A percentile compares a stretch with the other conserved stretches of the same genome.
Evolutionary conservation across 2,113 vertebrate species (phyloP).

Genomic region (Oceanites oceanicus): DNA sequence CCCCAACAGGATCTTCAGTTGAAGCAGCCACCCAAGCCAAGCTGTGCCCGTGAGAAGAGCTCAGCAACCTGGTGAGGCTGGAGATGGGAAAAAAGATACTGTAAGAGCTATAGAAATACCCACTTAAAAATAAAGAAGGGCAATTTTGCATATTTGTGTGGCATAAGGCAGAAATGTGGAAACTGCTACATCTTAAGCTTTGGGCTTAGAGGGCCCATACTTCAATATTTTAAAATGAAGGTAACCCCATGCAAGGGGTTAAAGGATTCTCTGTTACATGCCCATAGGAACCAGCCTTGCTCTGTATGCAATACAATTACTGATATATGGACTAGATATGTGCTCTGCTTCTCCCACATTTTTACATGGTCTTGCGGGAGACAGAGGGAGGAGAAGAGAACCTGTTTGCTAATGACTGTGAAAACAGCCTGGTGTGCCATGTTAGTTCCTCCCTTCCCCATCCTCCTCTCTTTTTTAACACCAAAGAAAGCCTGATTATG

Average conservation of each 20-base stretch:
- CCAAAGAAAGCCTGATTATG: neutral
- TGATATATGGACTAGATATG: neutral
- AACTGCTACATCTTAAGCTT: neutral
- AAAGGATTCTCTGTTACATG: neutral
- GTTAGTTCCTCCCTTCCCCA: neutral
- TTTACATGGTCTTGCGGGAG: neutral
- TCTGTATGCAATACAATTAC: neutral
- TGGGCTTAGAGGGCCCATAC: neutral
- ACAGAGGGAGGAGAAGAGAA: neutral
- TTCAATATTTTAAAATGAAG: neutral
- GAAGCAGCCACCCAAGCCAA: neutral
- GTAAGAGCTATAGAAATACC: neutral
- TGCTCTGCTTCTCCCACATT: neutral
- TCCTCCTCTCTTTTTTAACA: neutral
- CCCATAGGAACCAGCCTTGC: neutral
- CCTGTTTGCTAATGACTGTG: neutral
- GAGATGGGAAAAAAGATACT: neutral
- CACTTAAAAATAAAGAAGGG: neutral
- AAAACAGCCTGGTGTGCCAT: neutral
- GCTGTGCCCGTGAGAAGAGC: neutral
- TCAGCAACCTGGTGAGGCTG: neutral
- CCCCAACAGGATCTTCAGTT: rapidly evolving
- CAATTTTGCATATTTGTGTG: neutral
- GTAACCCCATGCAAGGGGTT: rapidly evolving
- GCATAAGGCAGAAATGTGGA: neutral